Percentiles rank a stretch among this genome's conserved stretches.
These are phyloP conservation scores for Rhagoletis zephyria DNA, from an alignment of 1,140 invertebrate species.

Conservation along the genomic window DNA sequence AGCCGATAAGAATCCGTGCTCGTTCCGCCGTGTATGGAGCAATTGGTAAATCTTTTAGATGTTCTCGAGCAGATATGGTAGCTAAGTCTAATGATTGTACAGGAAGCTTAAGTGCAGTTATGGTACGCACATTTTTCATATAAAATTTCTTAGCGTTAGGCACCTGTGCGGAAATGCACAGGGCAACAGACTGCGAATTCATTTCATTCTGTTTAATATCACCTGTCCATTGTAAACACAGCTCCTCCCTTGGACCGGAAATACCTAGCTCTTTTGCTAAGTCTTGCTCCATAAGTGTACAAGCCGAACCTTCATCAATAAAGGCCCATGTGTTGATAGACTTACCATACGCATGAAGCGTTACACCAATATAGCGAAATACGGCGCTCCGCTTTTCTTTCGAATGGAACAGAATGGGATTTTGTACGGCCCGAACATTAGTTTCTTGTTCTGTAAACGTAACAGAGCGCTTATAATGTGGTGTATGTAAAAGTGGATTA, in stretches of 20 bases:
- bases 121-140: constrained; percentile 10
- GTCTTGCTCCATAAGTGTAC: not conserved
- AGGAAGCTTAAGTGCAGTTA: constrained; percentile 6
- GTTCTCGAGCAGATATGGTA: no score
- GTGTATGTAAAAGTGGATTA: no score
- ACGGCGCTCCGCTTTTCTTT: no score
- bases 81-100: not conserved
- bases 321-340: constrained; percentile 41
- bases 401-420: no score
- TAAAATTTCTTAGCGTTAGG: not conserved
- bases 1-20: no score
- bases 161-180: no score
- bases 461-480: no score
- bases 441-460: no score
- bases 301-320: constrained; percentile 8
- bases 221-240: constrained; percentile 45
- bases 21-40: no score
- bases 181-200: not conserved
- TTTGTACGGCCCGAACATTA: no score
- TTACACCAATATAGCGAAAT: not conserved
- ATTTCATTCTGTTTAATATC: constrained; percentile 15
- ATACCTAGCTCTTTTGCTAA: not conserved
- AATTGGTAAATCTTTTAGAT: no score
- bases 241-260: constrained; percentile 17
- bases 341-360: no score